These are phyloP conservation scores for Nycticryphes semicollaris DNA, from an alignment of 2,113 vertebrate species.

Conservation along the genomic window DNA sequence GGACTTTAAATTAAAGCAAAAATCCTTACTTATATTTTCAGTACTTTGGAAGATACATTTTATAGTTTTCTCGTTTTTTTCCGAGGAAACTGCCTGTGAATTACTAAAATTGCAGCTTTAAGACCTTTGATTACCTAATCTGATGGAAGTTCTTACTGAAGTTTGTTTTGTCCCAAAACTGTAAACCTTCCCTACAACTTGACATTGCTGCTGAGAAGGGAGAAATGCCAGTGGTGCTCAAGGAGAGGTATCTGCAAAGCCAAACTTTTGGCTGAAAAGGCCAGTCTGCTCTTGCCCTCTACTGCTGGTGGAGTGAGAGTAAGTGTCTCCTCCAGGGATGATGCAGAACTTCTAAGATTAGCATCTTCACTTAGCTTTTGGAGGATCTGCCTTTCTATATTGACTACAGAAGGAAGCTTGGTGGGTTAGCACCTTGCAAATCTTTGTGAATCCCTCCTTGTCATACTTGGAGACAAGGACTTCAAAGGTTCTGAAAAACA, in stretches of 20 bases:
- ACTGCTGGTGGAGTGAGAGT: not conserved
- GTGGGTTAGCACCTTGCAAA: not conserved
- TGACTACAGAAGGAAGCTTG: not conserved
- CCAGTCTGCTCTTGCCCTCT: not conserved
- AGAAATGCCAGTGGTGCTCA: not conserved
- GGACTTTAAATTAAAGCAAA: not conserved
- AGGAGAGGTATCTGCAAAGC: not conserved
- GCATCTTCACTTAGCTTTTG: not conserved
- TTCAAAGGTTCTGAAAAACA: not conserved
- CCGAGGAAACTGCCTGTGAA: not conserved
- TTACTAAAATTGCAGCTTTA: not conserved
- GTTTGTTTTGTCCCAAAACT: not conserved
- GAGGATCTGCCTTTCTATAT: fast-evolving
- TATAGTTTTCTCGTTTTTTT: not conserved
- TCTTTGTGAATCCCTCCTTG: not conserved
- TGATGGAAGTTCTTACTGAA: not conserved
- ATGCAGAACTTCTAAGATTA: not conserved
- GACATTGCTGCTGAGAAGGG: not conserved
- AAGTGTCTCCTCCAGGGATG: not conserved
- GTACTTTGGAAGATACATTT: not conserved
- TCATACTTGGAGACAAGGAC: not conserved
- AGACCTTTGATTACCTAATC: not conserved
- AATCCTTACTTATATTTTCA: not conserved
- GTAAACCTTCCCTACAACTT: not conserved
- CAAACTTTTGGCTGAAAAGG: not conserved